A percentile compares a stretch with the other conserved stretches of the same genome.
These are phyloP conservation scores for Trigoniulus corallinus DNA, from an alignment of 1,140 invertebrate genomes.

Conservation along the genomic window DNA sequence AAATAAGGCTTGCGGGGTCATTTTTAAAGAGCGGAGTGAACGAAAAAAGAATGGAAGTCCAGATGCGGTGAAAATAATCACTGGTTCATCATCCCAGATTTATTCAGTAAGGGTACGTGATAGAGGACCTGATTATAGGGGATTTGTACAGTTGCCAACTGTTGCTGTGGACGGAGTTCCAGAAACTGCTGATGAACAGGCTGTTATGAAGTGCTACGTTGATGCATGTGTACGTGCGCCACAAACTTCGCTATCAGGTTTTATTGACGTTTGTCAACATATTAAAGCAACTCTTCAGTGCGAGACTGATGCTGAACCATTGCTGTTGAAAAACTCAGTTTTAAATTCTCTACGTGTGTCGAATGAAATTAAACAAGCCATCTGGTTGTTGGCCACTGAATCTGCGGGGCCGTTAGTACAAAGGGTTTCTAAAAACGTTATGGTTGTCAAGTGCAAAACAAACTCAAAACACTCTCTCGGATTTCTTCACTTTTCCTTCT, in stretches of 20 bases:
- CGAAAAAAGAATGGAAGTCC: constrained; percentile 39
- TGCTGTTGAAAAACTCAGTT: constrained; percentile 44
- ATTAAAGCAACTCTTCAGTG: constrained; percentile 49
- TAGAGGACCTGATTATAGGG: constrained; percentile 48
- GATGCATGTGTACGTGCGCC: constrained; percentile 13
- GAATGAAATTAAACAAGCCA: constrained; percentile 45
- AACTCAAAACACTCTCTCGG: constrained; percentile 50
- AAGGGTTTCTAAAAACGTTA: constrained; percentile 53
- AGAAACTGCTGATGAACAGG: constrained; percentile 10
- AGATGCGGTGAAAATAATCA: constrained; percentile 50
- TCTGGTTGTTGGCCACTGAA: constrained; percentile 43
- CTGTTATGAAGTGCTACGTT: constrained; percentile 10
- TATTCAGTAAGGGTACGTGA: constrained; percentile 51
- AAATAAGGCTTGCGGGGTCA: constrained; percentile 51
- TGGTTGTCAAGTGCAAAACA: constrained; percentile 57
- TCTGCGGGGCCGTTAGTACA: constrained; percentile 51
- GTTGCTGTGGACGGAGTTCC: constrained; percentile 29
- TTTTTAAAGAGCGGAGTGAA: constrained; percentile 43
- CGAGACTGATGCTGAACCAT: constrained; percentile 39
- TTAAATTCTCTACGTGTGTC: constrained; percentile 44
- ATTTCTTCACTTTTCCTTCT: constrained; percentile 52
- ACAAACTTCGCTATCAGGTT: constrained; percentile 12
- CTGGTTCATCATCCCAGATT: constrained; percentile 35
- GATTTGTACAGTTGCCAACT: constrained; percentile 52
- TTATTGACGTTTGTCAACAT: constrained; percentile 37